Evolutionary conservation across 2,113 vertebrate genomes (phyloP), one percentile per base, ranked within the genome.

Genomic region (Spizaetus ornatus): DNA sequence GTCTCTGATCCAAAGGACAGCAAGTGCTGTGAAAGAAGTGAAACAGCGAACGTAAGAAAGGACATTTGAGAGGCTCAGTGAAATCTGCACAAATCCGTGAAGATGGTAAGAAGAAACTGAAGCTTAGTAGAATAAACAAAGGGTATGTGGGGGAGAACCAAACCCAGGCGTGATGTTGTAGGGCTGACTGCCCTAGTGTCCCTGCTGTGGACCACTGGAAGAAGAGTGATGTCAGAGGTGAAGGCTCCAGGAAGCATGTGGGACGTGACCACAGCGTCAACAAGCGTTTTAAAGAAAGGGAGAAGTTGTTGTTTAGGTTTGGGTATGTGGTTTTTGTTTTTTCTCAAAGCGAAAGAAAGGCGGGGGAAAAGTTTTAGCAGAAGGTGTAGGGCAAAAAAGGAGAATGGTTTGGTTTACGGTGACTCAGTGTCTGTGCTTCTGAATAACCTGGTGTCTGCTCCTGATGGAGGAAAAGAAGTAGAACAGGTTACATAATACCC

Each of bases 151-250:
- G 9, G 9, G 13, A n/a, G 16, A 42, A 76, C 9, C 15, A 69
- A 83, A 78, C 4, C 11, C n/a, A 56, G n/a, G 11, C 9, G 38
- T 40, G 40, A 52, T 6, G 14, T 14, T 78, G 4, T 59, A 47
- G 0, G 0, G 11, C 36, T 69, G 42, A 45, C 10, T n/a, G 32
- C 9, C 7, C 34, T 16, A 5, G 2, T 20, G 48, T 29, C 36
- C 16, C 40, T 70, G 13, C 40, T 88, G 43, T 40, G 50, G 27
- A 40, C 2, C 27, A 18, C 31, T 22, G 11, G 19, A 73, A 47
- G 32, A 77, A 73, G 29, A 43, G 42, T 26, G 15, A 17, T 59
- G 13, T 66, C 19, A 32, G 50, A 82, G 9, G 3, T 36, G 31
- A 26, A 67, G 26, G 20, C 21, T 72, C 11, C 29, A 76, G 56